Base-by-base conservation (phyloP, 2,113 vertebrate genomes). In the Galeopterus variegatus region DNA sequence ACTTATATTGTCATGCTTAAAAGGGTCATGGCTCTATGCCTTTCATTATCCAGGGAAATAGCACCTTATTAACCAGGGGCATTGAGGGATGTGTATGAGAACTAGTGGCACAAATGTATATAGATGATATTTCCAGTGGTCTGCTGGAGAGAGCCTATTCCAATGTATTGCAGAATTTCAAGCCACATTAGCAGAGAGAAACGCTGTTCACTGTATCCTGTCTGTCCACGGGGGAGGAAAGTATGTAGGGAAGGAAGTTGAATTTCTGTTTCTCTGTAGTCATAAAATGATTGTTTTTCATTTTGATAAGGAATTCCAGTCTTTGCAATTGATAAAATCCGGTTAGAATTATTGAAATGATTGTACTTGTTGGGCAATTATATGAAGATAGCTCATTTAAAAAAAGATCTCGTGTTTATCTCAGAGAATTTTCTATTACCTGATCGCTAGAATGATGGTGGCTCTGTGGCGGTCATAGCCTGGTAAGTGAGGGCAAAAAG, bases 381-480 rank as follows among this genome's bases (percentile, higher is more conserved):
- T 75, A 82, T 84, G 77, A 91, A 94, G 95, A 94, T 93, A 52
- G 54, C 65, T 98, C 48, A 93, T 98, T 97, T 96, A 97, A 97
- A 95, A 95, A 69, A 24, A 76, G 83, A 95, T 97, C 93, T 97
- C 96, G 88, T 97, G 91, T 98, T 98, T 98, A 64, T 81, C 84
- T 94, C 84, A 92, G 28, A 97, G 81, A 96, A 91, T 80, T 88
- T 95, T 96, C 96, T 93, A 31, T 94, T 88, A 56, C 13, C 31
- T 31, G 94, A 50, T 98, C 48, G 12, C 65, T 97, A 36, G 90
- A 95, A 93, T 76, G 70, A 84, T 70, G 75, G 48, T 60, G 65
- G 50, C 41, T 97, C 75, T 95, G 90, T 97, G 95, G 87, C 86
- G 75, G 73, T 81, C 80, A 69, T 80, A 95, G 50, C 54, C 93